phyloP scores from a whole-genome alignment of 2,888 invertebrate species.

The Pycnomerus fuliginosus region DNA sequence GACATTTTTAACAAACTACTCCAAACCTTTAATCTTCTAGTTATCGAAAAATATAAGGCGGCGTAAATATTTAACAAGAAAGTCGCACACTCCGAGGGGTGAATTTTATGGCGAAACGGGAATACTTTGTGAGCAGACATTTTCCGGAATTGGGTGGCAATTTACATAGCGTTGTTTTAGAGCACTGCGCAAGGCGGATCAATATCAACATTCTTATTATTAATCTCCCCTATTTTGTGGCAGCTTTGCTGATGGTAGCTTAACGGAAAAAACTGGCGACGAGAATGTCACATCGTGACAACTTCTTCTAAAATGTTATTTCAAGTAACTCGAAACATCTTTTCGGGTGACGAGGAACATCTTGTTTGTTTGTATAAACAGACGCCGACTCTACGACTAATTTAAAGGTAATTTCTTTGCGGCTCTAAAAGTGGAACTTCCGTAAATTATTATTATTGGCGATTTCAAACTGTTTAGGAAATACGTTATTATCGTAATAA shows the following conservation, averaged over 20 bases:
- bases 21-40: no score
- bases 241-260: no score
- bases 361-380: slow-evolving; percentile 23
- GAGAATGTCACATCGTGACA: slow-evolving; percentile 16
- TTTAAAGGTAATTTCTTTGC: slow-evolving; percentile 16
- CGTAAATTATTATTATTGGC: no score
- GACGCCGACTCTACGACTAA: slow-evolving; percentile 23
- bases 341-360: slow-evolving; percentile 17
- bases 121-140: slow-evolving; percentile 40
- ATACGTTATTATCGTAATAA: no score
- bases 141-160: slow-evolving; percentile 51
- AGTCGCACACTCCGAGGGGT: slow-evolving; percentile 7
- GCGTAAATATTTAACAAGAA: slow-evolving; percentile 14
- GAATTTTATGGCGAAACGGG: slow-evolving; percentile 12
- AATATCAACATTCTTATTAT: slow-evolving; percentile 43
- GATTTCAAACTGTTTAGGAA: no score
- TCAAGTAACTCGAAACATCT: slow-evolving; percentile 23
- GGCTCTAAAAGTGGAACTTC: no score
- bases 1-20: slow-evolving; percentile 31
- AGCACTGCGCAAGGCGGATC: slow-evolving; percentile 48
- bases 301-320: slow-evolving; percentile 21
- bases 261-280: slow-evolving; percentile 1
- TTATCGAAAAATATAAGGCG: no score
- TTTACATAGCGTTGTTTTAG: slow-evolving; percentile 49
- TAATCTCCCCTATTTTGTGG: slow-evolving; percentile 28